phyloP scores from a whole-genome alignment of 2,888 invertebrate genomes.

The Napeogenes sylphis region DNA sequence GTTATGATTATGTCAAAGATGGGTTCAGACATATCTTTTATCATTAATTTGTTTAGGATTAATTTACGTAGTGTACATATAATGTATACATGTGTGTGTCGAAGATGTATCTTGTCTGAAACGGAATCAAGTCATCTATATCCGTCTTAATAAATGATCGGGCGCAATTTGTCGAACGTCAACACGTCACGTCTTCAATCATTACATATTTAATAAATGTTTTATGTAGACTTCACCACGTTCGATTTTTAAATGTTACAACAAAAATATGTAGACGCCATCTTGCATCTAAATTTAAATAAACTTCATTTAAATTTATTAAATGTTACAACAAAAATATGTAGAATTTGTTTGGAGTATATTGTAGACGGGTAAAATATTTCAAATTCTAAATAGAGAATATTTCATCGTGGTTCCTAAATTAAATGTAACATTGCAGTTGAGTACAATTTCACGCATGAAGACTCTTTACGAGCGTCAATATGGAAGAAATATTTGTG shows the following conservation, averaged over 20 bases:
- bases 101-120: conserved; percentile 10
- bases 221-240: too few relatives aligned
- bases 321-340: too few relatives aligned
- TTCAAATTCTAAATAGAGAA: conserved; percentile 11
- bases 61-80: conserved; percentile 41
- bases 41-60: conserved; percentile 18
- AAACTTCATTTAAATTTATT: too few relatives aligned
- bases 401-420: conserved; percentile 18
- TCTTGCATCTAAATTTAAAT: too few relatives aligned
- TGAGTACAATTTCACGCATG: conserved; percentile 29
- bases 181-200: conserved; percentile 7
- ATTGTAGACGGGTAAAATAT: conserved; percentile 1
- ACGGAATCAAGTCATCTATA: conserved; percentile 38
- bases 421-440: conserved; percentile 27
- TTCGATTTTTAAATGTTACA: too few relatives aligned
- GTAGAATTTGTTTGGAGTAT: too few relatives aligned
- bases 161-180: conserved; percentile 45
- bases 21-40: too few relatives aligned
- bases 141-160: conserved; percentile 47
- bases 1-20: too few relatives aligned
- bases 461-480: conserved; percentile 26
- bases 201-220: too few relatives aligned
- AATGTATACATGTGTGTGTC: conserved; percentile 33
- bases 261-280: too few relatives aligned
- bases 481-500: conserved; percentile 33